Base-by-base conservation (phyloP, 2,113 vertebrate genomes). In the Anguilla japonica region DNA sequence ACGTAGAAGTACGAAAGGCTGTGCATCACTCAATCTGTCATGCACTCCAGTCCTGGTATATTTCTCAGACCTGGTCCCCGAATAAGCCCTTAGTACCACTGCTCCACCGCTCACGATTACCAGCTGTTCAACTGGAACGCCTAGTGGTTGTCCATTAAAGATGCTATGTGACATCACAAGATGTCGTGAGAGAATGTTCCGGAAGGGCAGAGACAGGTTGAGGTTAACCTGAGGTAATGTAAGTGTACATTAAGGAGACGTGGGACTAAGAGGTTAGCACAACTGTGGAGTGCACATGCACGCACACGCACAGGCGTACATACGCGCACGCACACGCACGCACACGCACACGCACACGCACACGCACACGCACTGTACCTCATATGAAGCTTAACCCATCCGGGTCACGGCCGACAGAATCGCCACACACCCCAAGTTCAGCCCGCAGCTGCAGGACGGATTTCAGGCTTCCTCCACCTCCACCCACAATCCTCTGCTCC, bases 401-500 rank as follows among this genome's bases (percentile, higher is more conserved):
- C 34, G 43, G 8, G 43, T 46, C 43, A 46, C 43, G 43, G 43
- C 43, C 43, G 8, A 46, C 8, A 83, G 39, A 4, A 41, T 22
- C 7, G 13, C 50, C 50, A 14, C 50, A 53, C 50, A 53, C 50
- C 50, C 50, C 11, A 53, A 53, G 11, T 53, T 67, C 60, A 22
- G 60, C 60, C 4, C 2, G 26, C 75, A 81, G 79, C 85, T 63
- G 79, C 46, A 46, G 63, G 79, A 63, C 81, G 20, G 80, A 86
- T 63, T 53, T 60, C 53, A 46, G 80, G 26, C 79, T 63, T 86
- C 79, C 79, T 79, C 75, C 34, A 34, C 34, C 34, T 34, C 34
- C 46, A 13, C 84, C 84, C 84, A 85, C 78, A 46, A 46, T 85
- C 75, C 84, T 75, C 26, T 80, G 39, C 40, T 63, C n/a, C 16